Evolutionary conservation across 2,888 invertebrate genomes (phyloP).

Genomic region (Euphydryas editha): DNA sequence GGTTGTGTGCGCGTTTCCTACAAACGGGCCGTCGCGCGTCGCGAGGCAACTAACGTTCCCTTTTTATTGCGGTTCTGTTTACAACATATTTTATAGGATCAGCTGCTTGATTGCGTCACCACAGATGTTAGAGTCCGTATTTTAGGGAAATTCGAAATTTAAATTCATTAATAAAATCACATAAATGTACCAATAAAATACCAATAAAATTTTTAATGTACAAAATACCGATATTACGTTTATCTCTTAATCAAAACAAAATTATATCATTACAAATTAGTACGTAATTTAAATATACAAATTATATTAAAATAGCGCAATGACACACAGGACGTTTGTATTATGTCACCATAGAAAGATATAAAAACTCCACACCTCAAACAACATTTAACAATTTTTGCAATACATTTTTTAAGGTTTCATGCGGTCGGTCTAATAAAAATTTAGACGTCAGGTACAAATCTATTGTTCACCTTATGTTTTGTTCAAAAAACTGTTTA

Average conservation of each 20-base stretch:
- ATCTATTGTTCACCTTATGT: slow-evolving; percentile 56
- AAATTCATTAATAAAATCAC: slow-evolving; percentile 38
- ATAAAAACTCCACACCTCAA: slow-evolving; percentile 21
- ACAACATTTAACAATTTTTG: not conserved
- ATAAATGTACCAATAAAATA: slow-evolving; percentile 31
- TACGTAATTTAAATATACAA: not conserved
- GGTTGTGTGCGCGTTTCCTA: slow-evolving; percentile 46
- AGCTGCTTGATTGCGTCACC: slow-evolving; percentile 73
- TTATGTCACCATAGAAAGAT: slow-evolving; percentile 7
- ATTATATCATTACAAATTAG: too few relatives aligned
- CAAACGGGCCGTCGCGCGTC: slow-evolving; percentile 31
- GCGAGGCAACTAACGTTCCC: slow-evolving; percentile 47
- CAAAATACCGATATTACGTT: slow-evolving; percentile 1
- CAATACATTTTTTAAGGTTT: slow-evolving; percentile 40
- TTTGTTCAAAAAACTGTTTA: slow-evolving; percentile 64
- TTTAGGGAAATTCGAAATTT: slow-evolving; percentile 49
- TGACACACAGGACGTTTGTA: slow-evolving; percentile 13
- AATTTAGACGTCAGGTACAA: slow-evolving; percentile 60
- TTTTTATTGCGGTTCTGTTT: slow-evolving; percentile 67
- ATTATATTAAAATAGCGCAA: not conserved
- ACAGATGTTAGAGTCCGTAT: slow-evolving; percentile 55
- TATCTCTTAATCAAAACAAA: too few relatives aligned
- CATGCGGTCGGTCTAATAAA: slow-evolving; percentile 38
- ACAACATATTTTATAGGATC: slow-evolving; percentile 71
- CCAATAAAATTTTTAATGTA: slow-evolving; percentile 30